phyloP scores from a whole-genome alignment of 2,797 vertebrate genomes.

The Poeciliopsis paucimaculata region DNA sequence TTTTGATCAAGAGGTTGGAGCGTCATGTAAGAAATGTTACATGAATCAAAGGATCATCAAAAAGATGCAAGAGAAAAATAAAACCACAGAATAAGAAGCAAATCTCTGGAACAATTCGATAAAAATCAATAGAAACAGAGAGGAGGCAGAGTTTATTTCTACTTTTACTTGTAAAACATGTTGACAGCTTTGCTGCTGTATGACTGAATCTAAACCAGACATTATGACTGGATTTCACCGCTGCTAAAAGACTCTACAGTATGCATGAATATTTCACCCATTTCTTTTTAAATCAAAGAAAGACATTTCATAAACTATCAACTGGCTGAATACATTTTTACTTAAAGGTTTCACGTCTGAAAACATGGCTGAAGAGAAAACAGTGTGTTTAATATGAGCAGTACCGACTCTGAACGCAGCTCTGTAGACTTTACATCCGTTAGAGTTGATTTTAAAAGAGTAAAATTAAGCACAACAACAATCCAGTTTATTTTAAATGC shows the following conservation, averaged over 20 bases:
- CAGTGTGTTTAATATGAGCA: not conserved
- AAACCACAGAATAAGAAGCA: not conserved
- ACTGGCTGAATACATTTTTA: not conserved
- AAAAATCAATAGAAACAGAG: not conserved
- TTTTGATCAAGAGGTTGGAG: not conserved
- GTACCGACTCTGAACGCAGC: not conserved
- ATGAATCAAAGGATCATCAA: conserved; percentile 6
- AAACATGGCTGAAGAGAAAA: not conserved
- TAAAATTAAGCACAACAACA: not conserved
- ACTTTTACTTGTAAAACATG: not conserved
- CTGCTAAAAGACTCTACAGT: not conserved
- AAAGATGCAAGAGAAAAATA: not conserved
- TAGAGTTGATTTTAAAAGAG: not conserved
- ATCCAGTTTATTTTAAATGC: not conserved
- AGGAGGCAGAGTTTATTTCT: not conserved
- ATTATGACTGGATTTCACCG: not conserved
- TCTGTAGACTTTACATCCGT: not conserved
- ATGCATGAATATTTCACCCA: not conserved
- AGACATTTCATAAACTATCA: not conserved
- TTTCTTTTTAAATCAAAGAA: not conserved
- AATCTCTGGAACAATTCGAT: not conserved
- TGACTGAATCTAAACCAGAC: not conserved
- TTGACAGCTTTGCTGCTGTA: not conserved
- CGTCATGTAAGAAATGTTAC: not conserved
- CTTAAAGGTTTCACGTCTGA: not conserved